Percentiles rank a stretch among this genome's conserved stretches.
phyloP scores from a whole-genome alignment of 2,888 invertebrate genomes.

The Macrosoma leucophasiata region DNA sequence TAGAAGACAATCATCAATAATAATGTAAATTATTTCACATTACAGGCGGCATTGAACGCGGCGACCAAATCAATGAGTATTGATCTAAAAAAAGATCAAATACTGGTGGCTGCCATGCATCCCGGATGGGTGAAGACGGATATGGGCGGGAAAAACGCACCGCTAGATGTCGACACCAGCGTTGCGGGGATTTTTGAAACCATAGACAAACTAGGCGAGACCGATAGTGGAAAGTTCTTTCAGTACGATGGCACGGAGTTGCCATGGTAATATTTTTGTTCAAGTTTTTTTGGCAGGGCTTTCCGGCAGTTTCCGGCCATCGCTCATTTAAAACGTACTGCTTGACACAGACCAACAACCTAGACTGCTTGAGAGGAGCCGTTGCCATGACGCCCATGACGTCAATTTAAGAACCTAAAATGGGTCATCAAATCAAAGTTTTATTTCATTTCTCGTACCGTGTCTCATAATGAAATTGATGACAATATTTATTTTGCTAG shows the following conservation, averaged over 20 bases:
- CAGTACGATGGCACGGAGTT: slow-evolving; percentile 85
- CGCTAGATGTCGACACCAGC: slow-evolving; percentile 81
- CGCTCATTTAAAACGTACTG: no score
- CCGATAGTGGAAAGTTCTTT: slow-evolving; percentile 84
- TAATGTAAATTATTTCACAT: slow-evolving; percentile 18
- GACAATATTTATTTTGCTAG: no score
- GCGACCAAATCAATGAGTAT: slow-evolving; percentile 89
- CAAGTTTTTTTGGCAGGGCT: no score
- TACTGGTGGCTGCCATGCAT: slow-evolving; percentile 85
- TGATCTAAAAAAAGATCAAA: slow-evolving; percentile 84
- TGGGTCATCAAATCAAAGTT: no score
- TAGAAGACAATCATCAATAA: no score
- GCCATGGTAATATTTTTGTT: slow-evolving; percentile 88
- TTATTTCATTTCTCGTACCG: no score
- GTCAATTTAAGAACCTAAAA: no score
- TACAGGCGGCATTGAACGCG: slow-evolving; percentile 89
- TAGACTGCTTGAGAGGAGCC: no score
- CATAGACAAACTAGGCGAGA: slow-evolving; percentile 76
- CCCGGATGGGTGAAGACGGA: slow-evolving; percentile 95
- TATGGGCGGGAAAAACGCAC: slow-evolving; percentile 90
- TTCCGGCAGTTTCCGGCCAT: no score
- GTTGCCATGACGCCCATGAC: no score
- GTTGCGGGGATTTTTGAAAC: slow-evolving; percentile 80
- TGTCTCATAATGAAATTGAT: no score
- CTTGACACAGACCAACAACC: no score